phyloP scores from a whole-genome alignment of 2,888 invertebrate species.

The Augiades crinisus region DNA sequence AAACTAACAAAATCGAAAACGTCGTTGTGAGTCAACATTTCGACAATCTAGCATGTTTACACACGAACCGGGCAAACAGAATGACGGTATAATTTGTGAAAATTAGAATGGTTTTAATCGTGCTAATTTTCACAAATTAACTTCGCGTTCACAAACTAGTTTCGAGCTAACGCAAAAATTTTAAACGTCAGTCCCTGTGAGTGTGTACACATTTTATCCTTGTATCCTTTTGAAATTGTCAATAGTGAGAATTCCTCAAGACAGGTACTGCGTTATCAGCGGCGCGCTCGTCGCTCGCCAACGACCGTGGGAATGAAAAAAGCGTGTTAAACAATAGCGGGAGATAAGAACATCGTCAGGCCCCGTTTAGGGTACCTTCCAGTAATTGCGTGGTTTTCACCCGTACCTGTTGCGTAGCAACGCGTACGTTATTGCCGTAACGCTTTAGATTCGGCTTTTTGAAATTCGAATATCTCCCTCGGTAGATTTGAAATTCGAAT shows the following conservation, averaged over 20 bases:
- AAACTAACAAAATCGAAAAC: too few relatives aligned
- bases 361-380: conserved; percentile 70
- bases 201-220: conserved; percentile 27
- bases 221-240: conserved; percentile 21
- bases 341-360: conserved; percentile 73
- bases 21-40: too few relatives aligned
- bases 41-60: too few relatives aligned
- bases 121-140: neutral
- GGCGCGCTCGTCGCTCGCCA: conserved; percentile 43
- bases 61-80: too few relatives aligned
- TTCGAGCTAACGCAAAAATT: neutral
- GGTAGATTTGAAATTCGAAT: too few relatives aligned
- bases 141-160: neutral
- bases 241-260: conserved; percentile 37
- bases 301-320: conserved; percentile 78
- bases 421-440: conserved; percentile 19
- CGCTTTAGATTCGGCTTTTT: too few relatives aligned
- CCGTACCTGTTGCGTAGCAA: conserved; percentile 37
- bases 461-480: too few relatives aligned
- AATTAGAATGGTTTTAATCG: too few relatives aligned
- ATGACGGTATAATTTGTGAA: too few relatives aligned
- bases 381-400: conserved; percentile 67
- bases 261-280: conserved; percentile 62
- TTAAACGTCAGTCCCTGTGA: neutral
- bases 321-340: conserved; percentile 76